Conservation (phyloP, 2,888 invertebrate genomes). For the Siphlonurus alternatus region DNA sequence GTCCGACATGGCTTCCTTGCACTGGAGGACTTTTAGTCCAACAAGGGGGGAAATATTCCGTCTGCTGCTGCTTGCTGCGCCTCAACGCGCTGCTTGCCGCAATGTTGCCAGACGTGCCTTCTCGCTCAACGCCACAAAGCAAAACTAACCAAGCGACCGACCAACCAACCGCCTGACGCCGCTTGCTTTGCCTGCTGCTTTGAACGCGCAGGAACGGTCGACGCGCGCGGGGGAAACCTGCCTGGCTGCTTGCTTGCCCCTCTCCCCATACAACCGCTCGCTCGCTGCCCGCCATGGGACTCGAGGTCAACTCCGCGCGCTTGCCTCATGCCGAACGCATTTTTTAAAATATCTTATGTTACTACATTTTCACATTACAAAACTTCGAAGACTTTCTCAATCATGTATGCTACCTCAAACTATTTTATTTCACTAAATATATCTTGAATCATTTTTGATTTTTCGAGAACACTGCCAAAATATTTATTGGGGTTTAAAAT, state of each 20-base stretch:
- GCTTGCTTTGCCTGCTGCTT: slow-evolving; percentile 16
- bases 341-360: too few relatives aligned
- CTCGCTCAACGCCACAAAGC: slow-evolving; percentile 19
- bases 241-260: slow-evolving; percentile 1
- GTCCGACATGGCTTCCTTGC: slow-evolving; percentile 35
- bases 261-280: not conserved
- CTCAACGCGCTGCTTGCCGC: slow-evolving; percentile 18
- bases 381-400: too few relatives aligned
- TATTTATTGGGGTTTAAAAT: not conserved
- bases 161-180: slow-evolving; percentile 14
- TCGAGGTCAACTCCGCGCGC: not conserved
- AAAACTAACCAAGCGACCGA: slow-evolving; percentile 10
- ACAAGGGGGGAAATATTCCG: slow-evolving; percentile 1
- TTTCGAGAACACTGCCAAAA: too few relatives aligned
- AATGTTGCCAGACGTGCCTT: slow-evolving; percentile 25
- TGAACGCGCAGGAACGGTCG: slow-evolving; percentile 13
- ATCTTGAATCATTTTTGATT: too few relatives aligned
- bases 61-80: slow-evolving; percentile 11
- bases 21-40: slow-evolving; percentile 4
- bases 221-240: slow-evolving; percentile 16
- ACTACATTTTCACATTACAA: too few relatives aligned
- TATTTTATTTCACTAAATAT: too few relatives aligned
- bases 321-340: not conserved
- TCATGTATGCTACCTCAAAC: too few relatives aligned
- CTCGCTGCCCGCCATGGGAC: not conserved